Evolutionary conservation across 1,140 invertebrate genomes (phyloP), one percentile per base, ranked within the genome.

Genomic region (Leguminivora glycinivorella): DNA sequence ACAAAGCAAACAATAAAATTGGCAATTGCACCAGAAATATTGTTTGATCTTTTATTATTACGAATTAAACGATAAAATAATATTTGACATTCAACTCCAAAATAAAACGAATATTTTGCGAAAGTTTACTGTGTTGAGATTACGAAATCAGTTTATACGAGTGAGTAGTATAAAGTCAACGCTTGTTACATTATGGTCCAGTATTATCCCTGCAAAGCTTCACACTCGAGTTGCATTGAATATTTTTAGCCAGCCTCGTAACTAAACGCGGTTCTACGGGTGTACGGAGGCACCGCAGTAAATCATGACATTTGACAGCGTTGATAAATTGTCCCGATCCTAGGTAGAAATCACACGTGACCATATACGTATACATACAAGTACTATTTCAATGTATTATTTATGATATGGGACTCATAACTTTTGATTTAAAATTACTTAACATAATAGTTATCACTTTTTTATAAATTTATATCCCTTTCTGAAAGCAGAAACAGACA

Each of bases 261-360:
- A 52, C 52, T 63, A 29, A 63, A 26, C 26, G 56, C 26, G 22
- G 29, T 47, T 17, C 34, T 68, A 68, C 70, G 31, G 70, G 69
- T 17, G 52, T 68, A 68, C 70, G 31, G 70, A 71, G 63, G 63
- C 70, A 47, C 58, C 19, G 68, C 63, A 10, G 72, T 73, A 73
- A 73, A 73, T 73, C 69, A 73, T 43, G 34, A 58, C 72, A 70
- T 73, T 70, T 73, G 72, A 73, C 72, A 73, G 72, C 63, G 69
- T 52, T 73, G 72, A 73, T 73, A 73, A 67, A 73, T 70, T 73
- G 72, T 70, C 25, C 60, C 60, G 72, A 70, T 73, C 68, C 31
- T 40, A 43, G 58, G 67, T 29, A 60, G 47, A 68, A 70, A 73
- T 73, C 52, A 34, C 56, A 47, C 67, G 38, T 58, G 34, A 43